Base-by-base conservation (phyloP, 2,888 invertebrate genomes). In the Tortricodes alternella region DNA sequence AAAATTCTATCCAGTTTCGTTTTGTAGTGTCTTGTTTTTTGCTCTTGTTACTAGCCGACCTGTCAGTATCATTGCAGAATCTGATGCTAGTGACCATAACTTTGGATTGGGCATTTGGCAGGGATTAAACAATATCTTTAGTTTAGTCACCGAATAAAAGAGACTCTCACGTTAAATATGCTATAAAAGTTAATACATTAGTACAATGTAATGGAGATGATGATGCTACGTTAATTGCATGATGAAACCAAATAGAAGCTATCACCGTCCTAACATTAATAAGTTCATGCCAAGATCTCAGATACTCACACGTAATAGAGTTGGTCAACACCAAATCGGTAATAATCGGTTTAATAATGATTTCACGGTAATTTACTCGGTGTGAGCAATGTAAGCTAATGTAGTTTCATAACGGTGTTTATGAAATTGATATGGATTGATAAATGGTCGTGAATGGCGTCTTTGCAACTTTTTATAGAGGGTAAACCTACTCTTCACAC, bases 281-380 rank as follows among this genome's bases (percentile, higher is more conserved):
- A 6, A 23, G 24, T 49, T 2, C 19, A 50, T 34, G 1, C 24
- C 11, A 27, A 43, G n/a, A 48, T 24, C 18, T 32, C 19, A 48
- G 32, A 49, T 41, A 27, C 39, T 23, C 21, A 68, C 61, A 69
- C 65, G 67, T 73, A 69, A 69, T 67, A 53, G 62, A 67, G 64
- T 71, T 70, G 66, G 69, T 66, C 63, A 71, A 70, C 62, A 62
- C 55, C 62, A 58, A 48, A 56, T 48, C 41, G 27, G 53, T 55
- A 56, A 56, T 56, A 49, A 56, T 50, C 23, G 50, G 29, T 56
- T 56, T 56, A 56, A 56, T 56, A 50, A 50, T 44, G 23, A 44
- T 56, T 56, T 38, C 56, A 56, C 50, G 56, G 56, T 50, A 50
- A 56, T 56, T 50, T 50, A 44, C 50, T 50, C 50, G 16, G 39